phyloP scores from a whole-genome alignment of 1,140 invertebrate genomes.

The Hirudo medicinalis region DNA sequence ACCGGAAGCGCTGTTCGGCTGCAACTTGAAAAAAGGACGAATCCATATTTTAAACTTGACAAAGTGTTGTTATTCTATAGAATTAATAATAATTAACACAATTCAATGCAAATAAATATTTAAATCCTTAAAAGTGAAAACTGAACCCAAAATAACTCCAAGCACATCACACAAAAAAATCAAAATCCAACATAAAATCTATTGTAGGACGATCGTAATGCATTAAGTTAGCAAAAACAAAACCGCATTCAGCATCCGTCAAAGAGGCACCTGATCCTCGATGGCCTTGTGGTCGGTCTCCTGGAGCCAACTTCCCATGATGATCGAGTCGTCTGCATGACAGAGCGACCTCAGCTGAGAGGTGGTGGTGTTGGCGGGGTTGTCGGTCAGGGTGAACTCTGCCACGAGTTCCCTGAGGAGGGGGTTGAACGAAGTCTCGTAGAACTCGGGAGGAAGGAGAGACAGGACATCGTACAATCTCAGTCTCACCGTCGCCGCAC shows the following conservation, averaged over 20 bases:
- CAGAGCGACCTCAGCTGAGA: conserved; percentile 71
- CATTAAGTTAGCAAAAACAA: too few relatives aligned
- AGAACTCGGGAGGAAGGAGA: conserved; percentile 64
- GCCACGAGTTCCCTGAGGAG: conserved; percentile 67
- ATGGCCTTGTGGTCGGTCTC: conserved; percentile 90
- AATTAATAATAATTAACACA: too few relatives aligned
- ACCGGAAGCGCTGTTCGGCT: conserved; percentile 78
- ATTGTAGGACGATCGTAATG: too few relatives aligned
- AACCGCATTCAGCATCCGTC: too few relatives aligned
- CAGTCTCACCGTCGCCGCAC: conserved; percentile 76
- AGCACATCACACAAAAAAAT: too few relatives aligned
- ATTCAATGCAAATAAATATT: too few relatives aligned
- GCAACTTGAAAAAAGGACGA: conserved; percentile 51
- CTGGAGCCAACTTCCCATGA: conserved; percentile 51
- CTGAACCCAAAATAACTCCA: background rate
- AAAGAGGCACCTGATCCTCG: conserved; percentile 72
- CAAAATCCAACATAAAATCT: too few relatives aligned
- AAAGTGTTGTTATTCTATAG: too few relatives aligned
- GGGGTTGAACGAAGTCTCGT: conserved; percentile 55
- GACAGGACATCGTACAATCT: conserved; percentile 77
- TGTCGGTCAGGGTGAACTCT: conserved; percentile 89
- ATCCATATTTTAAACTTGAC: too few relatives aligned
- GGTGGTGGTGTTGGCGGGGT: conserved; percentile 82
- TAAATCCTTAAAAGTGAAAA: too few relatives aligned
- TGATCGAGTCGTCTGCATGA: conserved; percentile 70